phyloP scores from a whole-genome alignment of 2,113 vertebrate species.

The Lichenostomus cassidix region DNA sequence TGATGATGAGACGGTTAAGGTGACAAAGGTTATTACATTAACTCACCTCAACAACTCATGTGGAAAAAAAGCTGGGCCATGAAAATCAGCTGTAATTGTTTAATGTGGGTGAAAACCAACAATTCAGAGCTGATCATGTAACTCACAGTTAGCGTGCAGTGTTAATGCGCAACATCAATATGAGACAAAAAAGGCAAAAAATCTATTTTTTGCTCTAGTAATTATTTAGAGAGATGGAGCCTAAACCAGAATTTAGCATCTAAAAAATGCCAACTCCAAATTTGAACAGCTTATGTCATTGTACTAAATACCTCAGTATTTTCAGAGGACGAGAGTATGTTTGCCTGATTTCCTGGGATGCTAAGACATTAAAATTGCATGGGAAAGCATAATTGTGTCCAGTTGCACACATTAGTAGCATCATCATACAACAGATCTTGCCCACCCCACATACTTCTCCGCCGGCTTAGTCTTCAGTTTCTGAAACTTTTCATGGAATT shows the following conservation, averaged over 20 bases:
- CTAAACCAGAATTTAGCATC: neutral
- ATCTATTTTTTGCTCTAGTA: neutral
- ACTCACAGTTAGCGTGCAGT: neutral
- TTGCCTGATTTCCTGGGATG: neutral
- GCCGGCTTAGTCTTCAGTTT: neutral
- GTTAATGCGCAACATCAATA: neutral
- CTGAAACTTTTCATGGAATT: neutral
- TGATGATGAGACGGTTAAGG: neutral
- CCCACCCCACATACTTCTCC: neutral
- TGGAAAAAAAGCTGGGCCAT: neutral
- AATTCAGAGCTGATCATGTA: neutral
- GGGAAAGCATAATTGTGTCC: neutral
- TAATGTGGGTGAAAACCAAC: neutral
- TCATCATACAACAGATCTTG: neutral
- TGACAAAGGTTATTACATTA: neutral
- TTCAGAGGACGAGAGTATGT: neutral
- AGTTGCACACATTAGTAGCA: neutral
- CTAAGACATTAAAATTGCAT: neutral
- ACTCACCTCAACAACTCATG: neutral
- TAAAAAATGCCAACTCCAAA: neutral
- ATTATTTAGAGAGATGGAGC: neutral
- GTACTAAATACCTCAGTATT: neutral
- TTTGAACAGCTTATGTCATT: neutral
- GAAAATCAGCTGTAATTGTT: neutral
- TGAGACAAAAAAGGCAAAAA: neutral